These are phyloP conservation scores for Drosophila austrosaltans DNA, from an alignment of 2,888 invertebrate genomes.

Conservation along the genomic window DNA sequence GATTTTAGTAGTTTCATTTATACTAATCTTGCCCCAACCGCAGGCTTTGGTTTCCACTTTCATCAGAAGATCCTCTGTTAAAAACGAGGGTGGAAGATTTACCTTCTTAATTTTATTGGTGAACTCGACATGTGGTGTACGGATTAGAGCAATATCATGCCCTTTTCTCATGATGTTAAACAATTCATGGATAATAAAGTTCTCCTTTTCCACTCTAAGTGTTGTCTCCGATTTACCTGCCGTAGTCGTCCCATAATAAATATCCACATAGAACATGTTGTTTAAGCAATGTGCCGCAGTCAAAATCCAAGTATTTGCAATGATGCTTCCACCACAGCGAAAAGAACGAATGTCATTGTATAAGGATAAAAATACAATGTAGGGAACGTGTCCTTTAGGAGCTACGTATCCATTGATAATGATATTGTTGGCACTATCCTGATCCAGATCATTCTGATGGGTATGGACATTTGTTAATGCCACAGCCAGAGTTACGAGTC, in stretches of 20 bases:
- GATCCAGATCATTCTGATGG: neutral
- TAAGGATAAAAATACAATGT: slow-evolving; percentile 45
- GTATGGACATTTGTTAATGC: too few relatives aligned
- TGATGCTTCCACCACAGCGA: slow-evolving; percentile 63
- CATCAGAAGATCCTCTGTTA: neutral
- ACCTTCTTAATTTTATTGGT: slow-evolving; percentile 23
- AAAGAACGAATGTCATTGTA: neutral
- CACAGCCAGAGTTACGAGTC: too few relatives aligned
- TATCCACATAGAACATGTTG: too few relatives aligned
- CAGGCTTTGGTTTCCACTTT: slow-evolving; percentile 25
- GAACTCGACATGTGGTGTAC: slow-evolving; percentile 46
- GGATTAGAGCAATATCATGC: slow-evolving; percentile 49
- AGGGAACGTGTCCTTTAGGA: slow-evolving; percentile 59
- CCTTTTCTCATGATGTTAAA: slow-evolving; percentile 16
- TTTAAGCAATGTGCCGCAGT: slow-evolving; percentile 32
- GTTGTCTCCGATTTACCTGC: too few relatives aligned
- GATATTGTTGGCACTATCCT: slow-evolving; percentile 1
- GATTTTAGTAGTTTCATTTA: slow-evolving; percentile 60
- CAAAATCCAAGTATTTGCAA: slow-evolving; percentile 60
- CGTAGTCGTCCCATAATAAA: too few relatives aligned
- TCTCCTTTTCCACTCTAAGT: slow-evolving; percentile 40
- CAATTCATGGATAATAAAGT: slow-evolving; percentile 51
- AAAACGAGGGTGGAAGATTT: slow-evolving; percentile 28
- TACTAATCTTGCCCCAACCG: slow-evolving; percentile 60
- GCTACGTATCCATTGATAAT: slow-evolving; percentile 71